Evolutionary conservation across 2,888 invertebrate species (phyloP).

Genomic region (Caenorhabditis sp.): DNA sequence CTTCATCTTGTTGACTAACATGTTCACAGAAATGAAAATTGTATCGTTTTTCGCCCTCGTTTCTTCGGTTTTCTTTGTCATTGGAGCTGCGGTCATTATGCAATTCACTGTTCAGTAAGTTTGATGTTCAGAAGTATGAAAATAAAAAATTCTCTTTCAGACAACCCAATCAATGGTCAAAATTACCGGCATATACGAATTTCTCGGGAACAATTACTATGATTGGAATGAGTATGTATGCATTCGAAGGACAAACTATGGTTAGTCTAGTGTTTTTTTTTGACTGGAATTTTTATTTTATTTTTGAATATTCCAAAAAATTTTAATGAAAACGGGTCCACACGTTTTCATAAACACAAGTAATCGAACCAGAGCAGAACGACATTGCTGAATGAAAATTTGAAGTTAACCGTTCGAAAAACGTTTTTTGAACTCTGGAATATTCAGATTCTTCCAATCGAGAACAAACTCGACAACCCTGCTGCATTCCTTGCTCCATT

Average conservation of each 20-base stretch:
- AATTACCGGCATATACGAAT: conserved; percentile 66
- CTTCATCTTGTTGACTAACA: conserved; percentile 67
- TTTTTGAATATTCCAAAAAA: too few relatives aligned
- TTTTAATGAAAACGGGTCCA: too few relatives aligned
- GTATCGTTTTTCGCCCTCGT: conserved; percentile 68
- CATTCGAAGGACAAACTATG: conserved; percentile 71
- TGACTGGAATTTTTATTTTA: too few relatives aligned
- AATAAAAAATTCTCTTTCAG: conserved; percentile 12
- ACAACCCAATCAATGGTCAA: conserved; percentile 64
- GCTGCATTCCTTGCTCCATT: conserved; percentile 68
- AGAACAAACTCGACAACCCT: conserved; percentile 69
- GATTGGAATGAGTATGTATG: conserved; percentile 71
- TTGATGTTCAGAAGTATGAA: not conserved
- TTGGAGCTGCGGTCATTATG: conserved; percentile 69
- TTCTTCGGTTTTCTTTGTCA: conserved; percentile 70
- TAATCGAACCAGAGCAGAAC: too few relatives aligned
- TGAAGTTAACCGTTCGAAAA: too few relatives aligned
- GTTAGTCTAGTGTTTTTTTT: too few relatives aligned
- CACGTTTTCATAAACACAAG: too few relatives aligned
- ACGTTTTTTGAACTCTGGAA: too few relatives aligned
- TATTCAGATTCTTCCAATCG: conserved; percentile 70
- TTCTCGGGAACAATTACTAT: conserved; percentile 67
- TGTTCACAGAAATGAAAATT: conserved; percentile 66
- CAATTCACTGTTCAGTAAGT: conserved; percentile 64
- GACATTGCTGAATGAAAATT: too few relatives aligned